Evolutionary conservation across 2,888 invertebrate genomes (phyloP).

Genomic region (Euplagia quadripunctaria): DNA sequence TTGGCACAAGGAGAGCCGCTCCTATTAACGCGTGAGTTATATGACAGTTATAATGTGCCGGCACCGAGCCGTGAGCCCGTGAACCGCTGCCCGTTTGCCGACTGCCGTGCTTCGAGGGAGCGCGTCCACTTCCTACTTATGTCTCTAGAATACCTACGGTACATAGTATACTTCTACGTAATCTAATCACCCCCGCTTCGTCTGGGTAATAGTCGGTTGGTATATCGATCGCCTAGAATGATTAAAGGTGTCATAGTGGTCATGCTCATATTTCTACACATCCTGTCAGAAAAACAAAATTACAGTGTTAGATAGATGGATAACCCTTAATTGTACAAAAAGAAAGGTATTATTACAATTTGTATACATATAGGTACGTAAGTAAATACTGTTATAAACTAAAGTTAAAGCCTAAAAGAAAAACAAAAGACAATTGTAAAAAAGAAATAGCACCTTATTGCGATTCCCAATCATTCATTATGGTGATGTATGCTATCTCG

Average conservation of each 20-base stretch:
- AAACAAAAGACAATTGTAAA: no score
- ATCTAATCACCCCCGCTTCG: no score
- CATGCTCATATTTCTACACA: neutral
- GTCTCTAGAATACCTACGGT: neutral
- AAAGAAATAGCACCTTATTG: no score
- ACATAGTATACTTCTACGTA: neutral
- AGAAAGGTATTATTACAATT: no score
- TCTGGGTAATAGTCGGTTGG: no score
- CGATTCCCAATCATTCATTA: no score
- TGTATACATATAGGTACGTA: no score
- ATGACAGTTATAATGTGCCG: slow-evolving; percentile 74
- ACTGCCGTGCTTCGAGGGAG: slow-evolving; percentile 24
- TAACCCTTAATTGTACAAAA: no score
- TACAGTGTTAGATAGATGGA: neutral
- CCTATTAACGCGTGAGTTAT: slow-evolving; percentile 83
- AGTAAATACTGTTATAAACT: no score
- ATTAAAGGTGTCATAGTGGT: neutral
- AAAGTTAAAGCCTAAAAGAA: no score
- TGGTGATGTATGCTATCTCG: no score
- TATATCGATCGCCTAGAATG: neutral
- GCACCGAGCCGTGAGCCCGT: slow-evolving; percentile 32
- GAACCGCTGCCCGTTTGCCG: slow-evolving; percentile 17
- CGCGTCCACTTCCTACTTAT: slow-evolving; percentile 15
- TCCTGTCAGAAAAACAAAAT: neutral
- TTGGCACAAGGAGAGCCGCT: slow-evolving; percentile 82